phyloP scores from a whole-genome alignment of 2,797 vertebrate genomes.

The Tarsius wallacei region DNA sequence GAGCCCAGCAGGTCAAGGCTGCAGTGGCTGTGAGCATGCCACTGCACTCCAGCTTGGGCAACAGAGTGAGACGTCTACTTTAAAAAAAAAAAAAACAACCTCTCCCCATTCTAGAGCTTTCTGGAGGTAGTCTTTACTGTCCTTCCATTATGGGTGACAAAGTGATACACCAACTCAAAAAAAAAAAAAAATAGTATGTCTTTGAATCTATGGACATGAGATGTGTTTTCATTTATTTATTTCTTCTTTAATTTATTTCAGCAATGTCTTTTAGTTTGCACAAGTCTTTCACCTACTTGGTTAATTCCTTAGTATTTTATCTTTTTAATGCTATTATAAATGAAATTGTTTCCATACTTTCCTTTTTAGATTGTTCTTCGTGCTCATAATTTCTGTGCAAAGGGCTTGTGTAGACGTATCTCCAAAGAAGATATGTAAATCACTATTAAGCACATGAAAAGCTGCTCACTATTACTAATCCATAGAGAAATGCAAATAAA shows the following conservation, averaged over 20 bases:
- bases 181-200: no score
- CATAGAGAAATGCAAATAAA: neutral
- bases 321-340: neutral
- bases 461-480: neutral
- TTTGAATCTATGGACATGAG: neutral
- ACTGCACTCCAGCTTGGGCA: no score
- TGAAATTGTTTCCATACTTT: neutral
- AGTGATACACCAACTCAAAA: no score
- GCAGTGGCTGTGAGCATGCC: no score
- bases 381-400: neutral
- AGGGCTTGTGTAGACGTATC: neutral
- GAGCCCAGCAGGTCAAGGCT: no score
- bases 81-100: no score
- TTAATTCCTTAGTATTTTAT: neutral
- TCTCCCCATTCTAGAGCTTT: no score
- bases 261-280: neutral
- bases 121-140: no score
- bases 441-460: neutral
- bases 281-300: neutral
- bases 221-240: neutral
- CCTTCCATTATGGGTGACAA: no score
- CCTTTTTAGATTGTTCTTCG: neutral
- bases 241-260: neutral
- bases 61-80: no score
- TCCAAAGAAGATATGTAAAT: neutral